These are phyloP conservation scores for Brachionus sp. DNA, from an alignment of 1,140 invertebrate species.

Conservation along the genomic window DNA sequence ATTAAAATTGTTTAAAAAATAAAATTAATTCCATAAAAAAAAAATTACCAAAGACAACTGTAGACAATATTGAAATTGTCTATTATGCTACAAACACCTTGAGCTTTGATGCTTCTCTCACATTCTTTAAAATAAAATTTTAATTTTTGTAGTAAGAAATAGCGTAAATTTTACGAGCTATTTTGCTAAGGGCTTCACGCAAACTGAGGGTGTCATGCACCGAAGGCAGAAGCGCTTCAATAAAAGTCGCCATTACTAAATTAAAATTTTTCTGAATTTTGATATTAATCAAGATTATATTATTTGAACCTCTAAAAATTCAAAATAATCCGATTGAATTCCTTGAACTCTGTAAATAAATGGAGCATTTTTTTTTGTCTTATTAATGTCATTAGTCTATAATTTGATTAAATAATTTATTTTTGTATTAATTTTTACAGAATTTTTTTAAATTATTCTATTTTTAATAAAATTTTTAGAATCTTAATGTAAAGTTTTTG, in stretches of 20 bases:
- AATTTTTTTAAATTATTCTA: too few relatives aligned
- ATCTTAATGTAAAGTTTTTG: too few relatives aligned
- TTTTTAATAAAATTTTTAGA: too few relatives aligned
- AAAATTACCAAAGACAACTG: conserved; percentile 38
- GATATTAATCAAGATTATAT: too few relatives aligned
- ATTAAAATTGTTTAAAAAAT: neutral
- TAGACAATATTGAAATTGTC: conserved; percentile 33
- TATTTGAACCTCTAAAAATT: too few relatives aligned
- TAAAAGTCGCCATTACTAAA: conserved; percentile 28
- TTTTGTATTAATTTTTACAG: too few relatives aligned
- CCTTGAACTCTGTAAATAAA: too few relatives aligned
- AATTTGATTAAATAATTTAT: too few relatives aligned
- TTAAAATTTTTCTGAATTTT: neutral
- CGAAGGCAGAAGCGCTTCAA: conserved; percentile 32
- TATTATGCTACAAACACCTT: neutral
- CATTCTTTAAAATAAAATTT: neutral
- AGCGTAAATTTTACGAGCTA: conserved; percentile 15
- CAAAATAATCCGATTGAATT: too few relatives aligned
- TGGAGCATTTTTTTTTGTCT: too few relatives aligned
- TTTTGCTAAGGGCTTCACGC: conserved; percentile 34
- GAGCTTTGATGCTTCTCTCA: conserved; percentile 13
- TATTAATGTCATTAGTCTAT: too few relatives aligned
- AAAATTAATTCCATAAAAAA: too few relatives aligned
- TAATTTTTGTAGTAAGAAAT: neutral
- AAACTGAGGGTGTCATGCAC: conserved; percentile 38